Evolutionary conservation across 2,113 vertebrate genomes (phyloP).

Genomic region (Parotia lawesii): DNA sequence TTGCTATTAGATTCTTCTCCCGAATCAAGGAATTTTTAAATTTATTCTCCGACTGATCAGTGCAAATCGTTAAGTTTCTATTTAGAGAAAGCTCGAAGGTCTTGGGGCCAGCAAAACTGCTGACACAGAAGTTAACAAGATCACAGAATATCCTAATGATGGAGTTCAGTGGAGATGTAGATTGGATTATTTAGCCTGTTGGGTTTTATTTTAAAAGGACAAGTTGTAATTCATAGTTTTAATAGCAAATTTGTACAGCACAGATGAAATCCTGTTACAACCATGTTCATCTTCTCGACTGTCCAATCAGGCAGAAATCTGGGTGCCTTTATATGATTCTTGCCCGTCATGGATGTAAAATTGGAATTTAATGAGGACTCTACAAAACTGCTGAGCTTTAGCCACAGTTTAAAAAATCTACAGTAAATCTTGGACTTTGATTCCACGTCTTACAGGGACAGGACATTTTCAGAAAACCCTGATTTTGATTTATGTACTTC

Average conservation of each 20-base stretch:
- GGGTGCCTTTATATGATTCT: not conserved
- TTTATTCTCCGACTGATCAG: not conserved
- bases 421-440: not conserved
- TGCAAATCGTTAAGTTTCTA: not conserved
- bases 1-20: not conserved
- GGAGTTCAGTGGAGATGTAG: not conserved
- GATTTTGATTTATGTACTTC: not conserved
- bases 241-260: not conserved
- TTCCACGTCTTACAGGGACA: not conserved
- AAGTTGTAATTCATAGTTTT: not conserved
- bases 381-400: not conserved
- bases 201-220: not conserved
- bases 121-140: not conserved
- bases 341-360: not conserved
- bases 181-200: not conserved
- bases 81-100: not conserved
- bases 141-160: not conserved
- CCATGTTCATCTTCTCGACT: not conserved
- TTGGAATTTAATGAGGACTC: not conserved
- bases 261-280: not conserved
- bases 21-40: not conserved
- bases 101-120: not conserved
- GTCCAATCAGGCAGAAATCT: not conserved
- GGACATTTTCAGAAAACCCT: not conserved
- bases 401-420: not conserved